These are phyloP conservation scores for Paracentrotus lividus DNA, from an alignment of 53 echinoderm and acorn worm genomes.

Conservation along the genomic window DNA sequence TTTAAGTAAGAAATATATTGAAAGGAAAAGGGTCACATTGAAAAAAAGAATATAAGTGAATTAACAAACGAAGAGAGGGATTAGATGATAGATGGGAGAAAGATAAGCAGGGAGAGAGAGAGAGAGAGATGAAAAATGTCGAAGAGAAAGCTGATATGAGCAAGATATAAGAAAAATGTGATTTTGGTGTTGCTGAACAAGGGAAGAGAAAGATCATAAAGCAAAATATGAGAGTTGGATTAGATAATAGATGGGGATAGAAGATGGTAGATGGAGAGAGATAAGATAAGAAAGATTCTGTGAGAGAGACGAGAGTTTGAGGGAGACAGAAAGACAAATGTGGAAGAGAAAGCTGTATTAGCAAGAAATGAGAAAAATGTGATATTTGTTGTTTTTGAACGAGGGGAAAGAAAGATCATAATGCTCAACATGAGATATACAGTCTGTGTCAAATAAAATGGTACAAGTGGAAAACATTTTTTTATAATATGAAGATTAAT, in stretches of 20 bases:
- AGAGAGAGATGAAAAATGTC: background rate
- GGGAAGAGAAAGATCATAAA: too few species aligned
- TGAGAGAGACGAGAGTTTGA: background rate
- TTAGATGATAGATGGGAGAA: background rate
- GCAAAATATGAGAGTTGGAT: background rate
- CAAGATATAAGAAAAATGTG: too few species aligned
- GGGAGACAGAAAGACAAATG: background rate
- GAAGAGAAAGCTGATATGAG: too few species aligned
- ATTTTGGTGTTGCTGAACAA: too few species aligned
- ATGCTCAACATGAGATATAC: background rate
- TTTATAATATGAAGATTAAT: too few species aligned
- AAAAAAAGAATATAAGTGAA: background rate
- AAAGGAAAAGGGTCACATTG: background rate
- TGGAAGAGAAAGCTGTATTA: background rate
- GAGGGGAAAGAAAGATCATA: background rate
- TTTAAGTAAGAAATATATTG: background rate
- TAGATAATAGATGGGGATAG: background rate
- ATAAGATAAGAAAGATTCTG: background rate
- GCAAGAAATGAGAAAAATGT: background rate
- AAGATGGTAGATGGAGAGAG: background rate
- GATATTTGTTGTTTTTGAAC: background rate
- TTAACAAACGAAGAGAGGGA: background rate
- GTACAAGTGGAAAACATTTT: too few species aligned
- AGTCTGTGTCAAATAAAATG: background rate
- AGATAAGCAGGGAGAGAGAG: background rate